Evolutionary conservation across 2,113 vertebrate genomes (phyloP).

Genomic region (Donacobius atricapilla): DNA sequence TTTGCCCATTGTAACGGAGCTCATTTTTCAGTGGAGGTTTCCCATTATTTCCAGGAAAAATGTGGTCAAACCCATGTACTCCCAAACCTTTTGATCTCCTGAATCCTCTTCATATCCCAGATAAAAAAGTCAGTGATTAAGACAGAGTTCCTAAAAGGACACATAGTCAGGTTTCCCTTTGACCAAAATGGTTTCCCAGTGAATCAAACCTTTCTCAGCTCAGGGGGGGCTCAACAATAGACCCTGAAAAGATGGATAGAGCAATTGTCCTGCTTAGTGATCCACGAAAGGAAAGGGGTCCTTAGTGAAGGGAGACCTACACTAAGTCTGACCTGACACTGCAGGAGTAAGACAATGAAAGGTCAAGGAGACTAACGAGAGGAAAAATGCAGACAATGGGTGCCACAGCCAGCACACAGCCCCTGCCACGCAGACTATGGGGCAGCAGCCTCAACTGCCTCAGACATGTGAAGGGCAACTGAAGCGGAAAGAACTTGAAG

Average conservation of each 20-base stretch:
- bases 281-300: conserved; percentile 83
- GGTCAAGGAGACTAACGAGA: conserved; percentile 85
- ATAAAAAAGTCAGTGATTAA: conserved; percentile 80
- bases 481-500: conserved; percentile 74
- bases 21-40: conserved; percentile 70
- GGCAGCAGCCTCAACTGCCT: conserved; percentile 72
- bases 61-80: conserved; percentile 72
- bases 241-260: conserved; percentile 86
- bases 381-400: conserved; percentile 77
- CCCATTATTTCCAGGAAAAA: conserved; percentile 67
- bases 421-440: conserved; percentile 68
- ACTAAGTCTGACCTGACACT: conserved; percentile 76
- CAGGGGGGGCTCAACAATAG: conserved; percentile 80
- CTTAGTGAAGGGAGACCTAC: conserved; percentile 73
- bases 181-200: conserved; percentile 77
- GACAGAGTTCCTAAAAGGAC: conserved; percentile 76
- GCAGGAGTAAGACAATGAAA: conserved; percentile 73
- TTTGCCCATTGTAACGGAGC: conserved; percentile 63
- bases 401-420: conserved; percentile 68
- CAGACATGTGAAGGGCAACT: conserved; percentile 77
- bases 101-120: conserved; percentile 81
- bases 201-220: conserved; percentile 82
- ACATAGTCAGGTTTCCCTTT: conserved; percentile 74
- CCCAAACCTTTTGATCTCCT: conserved; percentile 81
- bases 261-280: conserved; percentile 90